A percentile compares a stretch with the other conserved stretches of the same genome.
These are phyloP conservation scores for Macrostomum cliftonense DNA, from an alignment of 2,888 invertebrate genomes.

Conservation along the genomic window DNA sequence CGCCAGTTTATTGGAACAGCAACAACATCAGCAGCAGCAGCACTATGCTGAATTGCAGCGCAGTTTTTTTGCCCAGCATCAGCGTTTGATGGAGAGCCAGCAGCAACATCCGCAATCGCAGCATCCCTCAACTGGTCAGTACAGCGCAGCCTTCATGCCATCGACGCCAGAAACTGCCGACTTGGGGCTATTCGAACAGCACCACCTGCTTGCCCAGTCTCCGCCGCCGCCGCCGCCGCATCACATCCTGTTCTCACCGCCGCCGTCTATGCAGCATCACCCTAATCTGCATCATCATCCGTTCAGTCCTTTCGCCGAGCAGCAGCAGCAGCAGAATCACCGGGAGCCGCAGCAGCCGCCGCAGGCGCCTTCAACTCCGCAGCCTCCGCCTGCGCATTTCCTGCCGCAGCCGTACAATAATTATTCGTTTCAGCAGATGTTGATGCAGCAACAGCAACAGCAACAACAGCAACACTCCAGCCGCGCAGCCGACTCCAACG, in stretches of 20 bases:
- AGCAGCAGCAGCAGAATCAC: too few relatives aligned
- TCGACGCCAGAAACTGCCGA: too few relatives aligned
- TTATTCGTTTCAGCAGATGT: background rate
- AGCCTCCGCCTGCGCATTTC: background rate
- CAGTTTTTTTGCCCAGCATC: too few relatives aligned
- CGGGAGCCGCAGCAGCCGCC: too few relatives aligned
- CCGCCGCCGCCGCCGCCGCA: background rate
- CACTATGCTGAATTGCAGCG: too few relatives aligned
- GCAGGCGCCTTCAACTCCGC: background rate
- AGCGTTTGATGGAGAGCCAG: too few relatives aligned
- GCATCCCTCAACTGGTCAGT: too few relatives aligned
- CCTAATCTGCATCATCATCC: background rate
- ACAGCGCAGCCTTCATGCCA: too few relatives aligned
- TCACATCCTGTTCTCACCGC: too few relatives aligned
- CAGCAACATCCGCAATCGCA: too few relatives aligned
- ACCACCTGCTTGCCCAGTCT: background rate
- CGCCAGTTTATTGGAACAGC: too few relatives aligned
- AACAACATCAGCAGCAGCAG: too few relatives aligned
- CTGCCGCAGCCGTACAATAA: background rate
- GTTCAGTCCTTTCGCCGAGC: background rate
- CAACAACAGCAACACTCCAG: slow-evolving; percentile 39
- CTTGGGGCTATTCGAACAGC: background rate
- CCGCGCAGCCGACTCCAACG: background rate
- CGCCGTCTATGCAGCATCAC: background rate
- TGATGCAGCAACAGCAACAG: slow-evolving; percentile 26